Evolutionary conservation across 1,140 invertebrate genomes (phyloP).

Genomic region (Hermetia illucens): DNA sequence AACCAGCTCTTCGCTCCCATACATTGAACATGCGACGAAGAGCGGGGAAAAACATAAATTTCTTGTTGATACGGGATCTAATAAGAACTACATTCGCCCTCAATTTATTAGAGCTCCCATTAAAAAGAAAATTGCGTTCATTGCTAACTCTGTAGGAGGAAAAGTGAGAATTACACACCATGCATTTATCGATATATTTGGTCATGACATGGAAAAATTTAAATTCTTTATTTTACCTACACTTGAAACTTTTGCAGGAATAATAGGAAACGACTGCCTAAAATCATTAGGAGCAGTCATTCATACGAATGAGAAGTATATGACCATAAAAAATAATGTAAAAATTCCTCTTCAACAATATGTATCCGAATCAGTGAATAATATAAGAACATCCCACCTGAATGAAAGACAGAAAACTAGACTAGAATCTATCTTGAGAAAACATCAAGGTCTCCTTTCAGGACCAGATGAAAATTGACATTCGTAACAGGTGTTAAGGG

Average conservation of each 20-base stretch:
- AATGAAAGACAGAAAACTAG: neutral
- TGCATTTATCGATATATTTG: neutral
- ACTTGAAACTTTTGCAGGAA: neutral
- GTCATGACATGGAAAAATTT: neutral
- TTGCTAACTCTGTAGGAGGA: neutral
- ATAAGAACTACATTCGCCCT: conserved; percentile 7
- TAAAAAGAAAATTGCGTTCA: neutral
- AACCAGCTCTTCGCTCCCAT: conserved; percentile 2
- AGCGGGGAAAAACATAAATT: conserved; percentile 5
- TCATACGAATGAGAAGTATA: neutral
- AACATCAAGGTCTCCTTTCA: neutral
- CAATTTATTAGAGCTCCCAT: neutral
- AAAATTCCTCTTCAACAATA: neutral
- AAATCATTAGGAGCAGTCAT: neutral
- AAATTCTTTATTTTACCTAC: neutral
- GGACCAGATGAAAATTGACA: neutral
- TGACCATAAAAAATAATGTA: neutral
- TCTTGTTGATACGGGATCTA: conserved; percentile 6
- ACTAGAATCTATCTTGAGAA: neutral
- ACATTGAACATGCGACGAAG: conserved; percentile 5
- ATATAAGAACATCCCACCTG: neutral
- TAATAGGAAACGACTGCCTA: neutral
- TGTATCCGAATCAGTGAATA: neutral
- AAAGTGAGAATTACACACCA: neutral
- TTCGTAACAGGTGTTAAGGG: no score